phyloP scores from a whole-genome alignment of 2,888 invertebrate genomes.

The Coelopa pilipes region DNA sequence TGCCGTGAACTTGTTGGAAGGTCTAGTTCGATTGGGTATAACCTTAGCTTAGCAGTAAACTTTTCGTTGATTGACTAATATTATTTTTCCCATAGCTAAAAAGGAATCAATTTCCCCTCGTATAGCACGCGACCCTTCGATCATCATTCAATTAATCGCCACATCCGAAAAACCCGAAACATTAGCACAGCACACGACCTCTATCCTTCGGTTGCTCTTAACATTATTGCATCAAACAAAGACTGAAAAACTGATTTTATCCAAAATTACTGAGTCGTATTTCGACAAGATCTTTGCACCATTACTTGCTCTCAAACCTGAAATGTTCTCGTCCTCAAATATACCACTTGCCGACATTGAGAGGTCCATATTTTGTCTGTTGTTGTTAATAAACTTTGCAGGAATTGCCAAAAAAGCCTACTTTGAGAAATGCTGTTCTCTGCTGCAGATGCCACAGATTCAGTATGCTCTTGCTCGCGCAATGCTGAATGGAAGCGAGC shows the following conservation, averaged over 20 bases:
- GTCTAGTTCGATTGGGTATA: constrained; percentile 53
- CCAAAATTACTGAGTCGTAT: constrained; percentile 62
- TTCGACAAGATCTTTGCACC: constrained; percentile 63
- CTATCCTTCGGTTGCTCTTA: constrained; percentile 56
- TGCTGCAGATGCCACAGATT: constrained; percentile 58
- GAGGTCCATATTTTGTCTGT: constrained; percentile 58
- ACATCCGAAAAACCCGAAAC: constrained; percentile 58
- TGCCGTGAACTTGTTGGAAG: constrained; percentile 57
- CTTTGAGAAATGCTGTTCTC: constrained; percentile 58
- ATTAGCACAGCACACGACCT: constrained; percentile 52
- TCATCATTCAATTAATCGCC: constrained; percentile 55
- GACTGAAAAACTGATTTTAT: constrained; percentile 61
- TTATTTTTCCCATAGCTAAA: constrained; percentile 41
- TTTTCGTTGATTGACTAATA: not conserved
- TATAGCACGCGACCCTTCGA: constrained; percentile 54
- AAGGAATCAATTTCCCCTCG: constrained; percentile 49
- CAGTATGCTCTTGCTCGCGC: constrained; percentile 62
- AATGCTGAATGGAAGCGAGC: constrained; percentile 56
- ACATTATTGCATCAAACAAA: constrained; percentile 57
- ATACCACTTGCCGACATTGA: constrained; percentile 55
- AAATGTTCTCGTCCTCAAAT: constrained; percentile 50
- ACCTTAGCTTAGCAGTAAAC: not conserved
- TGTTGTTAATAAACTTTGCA: constrained; percentile 60
- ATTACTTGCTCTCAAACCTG: constrained; percentile 52
- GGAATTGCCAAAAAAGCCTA: constrained; percentile 64